Evolutionary conservation across 2,113 vertebrate genomes (phyloP).

Genomic region (Boleophthalmus pectinirostris): DNA sequence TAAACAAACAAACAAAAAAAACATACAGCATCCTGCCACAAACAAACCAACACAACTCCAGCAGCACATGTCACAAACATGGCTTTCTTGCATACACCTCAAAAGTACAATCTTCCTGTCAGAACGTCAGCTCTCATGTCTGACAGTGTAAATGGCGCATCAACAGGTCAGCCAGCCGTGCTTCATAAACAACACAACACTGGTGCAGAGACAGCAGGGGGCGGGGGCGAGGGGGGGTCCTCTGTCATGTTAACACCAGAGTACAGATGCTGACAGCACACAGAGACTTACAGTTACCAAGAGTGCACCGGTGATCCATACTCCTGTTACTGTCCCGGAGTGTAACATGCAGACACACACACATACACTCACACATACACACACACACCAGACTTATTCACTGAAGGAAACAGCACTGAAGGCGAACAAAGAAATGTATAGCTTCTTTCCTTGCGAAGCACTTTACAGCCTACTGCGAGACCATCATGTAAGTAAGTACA

Average conservation of each 20-base stretch:
- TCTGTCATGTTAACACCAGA: slow-evolving; percentile 11
- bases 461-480: background rate
- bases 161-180: slow-evolving; percentile 4
- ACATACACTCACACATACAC: background rate
- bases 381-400: background rate
- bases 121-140: background rate
- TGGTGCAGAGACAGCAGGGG: background rate
- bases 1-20: too few species aligned
- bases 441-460: background rate
- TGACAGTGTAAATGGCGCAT: background rate
- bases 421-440: background rate
- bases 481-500: background rate
- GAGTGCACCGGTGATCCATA: background rate
- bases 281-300: background rate
- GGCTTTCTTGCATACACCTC: background rate
- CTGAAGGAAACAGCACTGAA: background rate
- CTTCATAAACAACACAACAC: background rate
- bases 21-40: background rate
- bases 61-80: background rate
- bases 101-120: slow-evolving; percentile 1
- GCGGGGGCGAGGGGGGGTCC: background rate
- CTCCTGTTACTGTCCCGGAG: background rate
- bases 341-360: background rate
- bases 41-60: background rate
- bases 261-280: background rate